Percentiles rank a stretch among this genome's conserved stretches.
phyloP scores from a whole-genome alignment of 2,113 vertebrate species.

The Prietella phreatophila region DNA sequence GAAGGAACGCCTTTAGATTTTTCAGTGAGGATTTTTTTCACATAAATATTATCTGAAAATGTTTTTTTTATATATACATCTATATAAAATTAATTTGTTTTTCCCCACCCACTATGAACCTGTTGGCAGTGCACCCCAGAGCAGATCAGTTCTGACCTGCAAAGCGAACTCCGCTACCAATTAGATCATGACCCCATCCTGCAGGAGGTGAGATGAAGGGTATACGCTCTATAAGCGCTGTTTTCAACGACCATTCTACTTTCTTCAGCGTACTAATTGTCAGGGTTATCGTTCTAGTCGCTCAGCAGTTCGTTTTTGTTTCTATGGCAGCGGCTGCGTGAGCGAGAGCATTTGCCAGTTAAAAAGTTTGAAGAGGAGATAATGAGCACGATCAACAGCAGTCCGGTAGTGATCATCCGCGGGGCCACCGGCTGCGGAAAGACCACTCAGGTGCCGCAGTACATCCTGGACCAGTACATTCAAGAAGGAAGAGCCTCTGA shows the following conservation, averaged over 20 bases:
- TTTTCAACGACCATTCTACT: background rate
- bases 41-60: background rate
- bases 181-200: conserved; percentile 80
- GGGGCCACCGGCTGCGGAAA: conserved; percentile 97
- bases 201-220: conserved; percentile 70
- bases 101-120: conserved; percentile 18
- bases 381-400: conserved; percentile 72
- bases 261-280: background rate
- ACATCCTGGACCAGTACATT: conserved; percentile 88
- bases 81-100: too few species aligned
- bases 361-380: conserved; percentile 89
- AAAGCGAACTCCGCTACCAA: conserved; percentile 78
- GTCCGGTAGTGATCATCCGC: conserved; percentile 88
- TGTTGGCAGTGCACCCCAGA: conserved; percentile 82
- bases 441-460: conserved; percentile 96
- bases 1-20: background rate
- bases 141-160: conserved; percentile 89
- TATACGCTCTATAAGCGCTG: too few species aligned
- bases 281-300: background rate
- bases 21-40: background rate
- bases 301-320: too few species aligned
- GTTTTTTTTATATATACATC: background rate
- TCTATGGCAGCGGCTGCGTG: conserved; percentile 73
- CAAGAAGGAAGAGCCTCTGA: conserved; percentile 75
- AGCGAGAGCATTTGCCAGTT: conserved; percentile 82